Base-by-base conservation (phyloP, 2,113 vertebrate species). In the Ariopsis seemanni region DNA sequence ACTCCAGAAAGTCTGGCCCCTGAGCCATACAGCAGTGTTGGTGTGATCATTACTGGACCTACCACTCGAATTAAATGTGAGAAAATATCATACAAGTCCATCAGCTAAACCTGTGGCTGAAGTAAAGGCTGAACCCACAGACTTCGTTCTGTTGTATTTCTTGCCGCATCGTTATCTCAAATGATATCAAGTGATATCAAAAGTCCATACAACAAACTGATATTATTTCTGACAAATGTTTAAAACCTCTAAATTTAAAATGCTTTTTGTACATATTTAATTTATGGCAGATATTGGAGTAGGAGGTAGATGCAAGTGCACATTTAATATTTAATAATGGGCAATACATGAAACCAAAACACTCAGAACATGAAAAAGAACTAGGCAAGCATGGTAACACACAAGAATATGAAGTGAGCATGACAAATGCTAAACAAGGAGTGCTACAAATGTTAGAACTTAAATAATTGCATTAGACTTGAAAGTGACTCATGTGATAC, bases 61-160 rank as follows among this genome's bases (percentile, higher is more conserved):
- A 9, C 83, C 22, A 62, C 71, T 75, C 34, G 25, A 48, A 50
- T 18, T 50, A 53, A 53, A 4, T 53, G 50, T 6, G 20, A 77
- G 74, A 77, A 77, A 77, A 77, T 53, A 50, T 4, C 18, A 25
- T 2, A 75, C 22, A 20, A 75, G 25, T 11, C 74, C 50, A 17
- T 53, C 48, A 77, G 22, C 22, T 77, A n/a, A 57, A 14, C 17
- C 82, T 50, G 42, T 50, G 52, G 57, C 17, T 42, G 34, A 50
- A 58, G 55, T 20, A 25, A 20, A 74, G 18, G 2, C 22, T 72
- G 55, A 60, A 74, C 53, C 27, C 55, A 55, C 9, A 34, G 30
- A 72, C 83, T 85, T 60, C 11, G 20, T 52, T 62, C 55, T 48
- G 55, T 48, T 85, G 12, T 48, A 75, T 34, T 74, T 58, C 71